A percentile compares a stretch with the other conserved stretches of the same genome.
phyloP scores from a whole-genome alignment of 2,113 vertebrate species.

The Myxocyprinus asiaticus region DNA sequence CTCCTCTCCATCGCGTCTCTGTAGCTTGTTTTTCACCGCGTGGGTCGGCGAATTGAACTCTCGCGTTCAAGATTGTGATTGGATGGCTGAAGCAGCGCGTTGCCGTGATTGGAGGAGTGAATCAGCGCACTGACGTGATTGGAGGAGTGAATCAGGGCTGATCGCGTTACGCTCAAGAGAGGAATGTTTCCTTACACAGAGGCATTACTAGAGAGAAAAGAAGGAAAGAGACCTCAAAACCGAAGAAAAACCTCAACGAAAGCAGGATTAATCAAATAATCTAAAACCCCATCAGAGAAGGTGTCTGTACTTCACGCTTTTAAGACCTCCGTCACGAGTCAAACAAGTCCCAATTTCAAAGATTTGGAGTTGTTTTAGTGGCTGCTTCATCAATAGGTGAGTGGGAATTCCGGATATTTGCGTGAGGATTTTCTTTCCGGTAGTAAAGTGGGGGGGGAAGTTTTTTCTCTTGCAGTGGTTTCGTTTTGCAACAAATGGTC shows the following conservation, averaged over 20 bases:
- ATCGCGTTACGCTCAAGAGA: constrained; percentile 39
- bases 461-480: constrained; percentile 22
- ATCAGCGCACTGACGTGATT: constrained; percentile 35
- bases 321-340: neutral
- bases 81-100: neutral
- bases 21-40: constrained; percentile 2
- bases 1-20: neutral
- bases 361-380: neutral
- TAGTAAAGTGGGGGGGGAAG: constrained; percentile 33
- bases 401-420: constrained; percentile 53
- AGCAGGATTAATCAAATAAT: constrained; percentile 12
- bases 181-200: constrained; percentile 49
- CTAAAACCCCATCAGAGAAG: neutral
- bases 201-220: constrained; percentile 35
- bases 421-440: constrained; percentile 44
- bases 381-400: constrained; percentile 38
- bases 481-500: neutral
- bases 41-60: neutral
- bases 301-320: neutral
- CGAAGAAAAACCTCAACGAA: neutral
- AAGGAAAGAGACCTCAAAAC: constrained; percentile 23
- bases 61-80: constrained; percentile 1
- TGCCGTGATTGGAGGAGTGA: constrained; percentile 10
- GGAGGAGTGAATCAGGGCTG: constrained; percentile 15
- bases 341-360: neutral